These are phyloP conservation scores for Apodemia duryi DNA, from an alignment of 2,888 invertebrate genomes.

Conservation along the genomic window DNA sequence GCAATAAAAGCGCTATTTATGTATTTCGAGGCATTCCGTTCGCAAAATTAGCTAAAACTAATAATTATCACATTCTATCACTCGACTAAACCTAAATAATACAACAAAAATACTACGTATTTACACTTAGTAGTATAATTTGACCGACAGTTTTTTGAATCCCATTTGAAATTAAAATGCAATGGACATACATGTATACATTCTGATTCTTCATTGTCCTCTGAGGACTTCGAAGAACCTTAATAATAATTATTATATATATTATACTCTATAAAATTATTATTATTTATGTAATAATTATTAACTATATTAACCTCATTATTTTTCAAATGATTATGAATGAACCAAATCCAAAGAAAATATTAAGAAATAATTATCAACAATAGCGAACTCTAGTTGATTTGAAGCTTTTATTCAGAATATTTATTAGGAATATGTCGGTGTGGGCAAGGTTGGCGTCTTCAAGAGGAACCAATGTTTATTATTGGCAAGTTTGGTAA, in stretches of 20 bases:
- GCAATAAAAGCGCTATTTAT: slow-evolving; percentile 9
- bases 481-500: no score
- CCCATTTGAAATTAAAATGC: slow-evolving; percentile 13
- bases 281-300: background rate
- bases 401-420: no score
- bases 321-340: background rate
- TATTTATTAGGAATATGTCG: no score
- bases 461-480: no score
- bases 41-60: slow-evolving; percentile 13
- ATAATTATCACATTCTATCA: slow-evolving; percentile 15
- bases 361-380: no score
- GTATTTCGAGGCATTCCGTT: slow-evolving; percentile 8
- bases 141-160: slow-evolving; percentile 53
- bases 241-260: background rate
- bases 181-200: background rate
- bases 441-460: no score
- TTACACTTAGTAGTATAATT: slow-evolving; percentile 61
- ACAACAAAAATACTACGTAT: slow-evolving; percentile 45
- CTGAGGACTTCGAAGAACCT: background rate
- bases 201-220: background rate
- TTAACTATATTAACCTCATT: background rate
- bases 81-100: slow-evolving; percentile 8
- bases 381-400: no score
- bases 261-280: background rate
- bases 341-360: no score